Base-by-base conservation (phyloP, 2,888 invertebrate species). In the Bibio marci region DNA sequence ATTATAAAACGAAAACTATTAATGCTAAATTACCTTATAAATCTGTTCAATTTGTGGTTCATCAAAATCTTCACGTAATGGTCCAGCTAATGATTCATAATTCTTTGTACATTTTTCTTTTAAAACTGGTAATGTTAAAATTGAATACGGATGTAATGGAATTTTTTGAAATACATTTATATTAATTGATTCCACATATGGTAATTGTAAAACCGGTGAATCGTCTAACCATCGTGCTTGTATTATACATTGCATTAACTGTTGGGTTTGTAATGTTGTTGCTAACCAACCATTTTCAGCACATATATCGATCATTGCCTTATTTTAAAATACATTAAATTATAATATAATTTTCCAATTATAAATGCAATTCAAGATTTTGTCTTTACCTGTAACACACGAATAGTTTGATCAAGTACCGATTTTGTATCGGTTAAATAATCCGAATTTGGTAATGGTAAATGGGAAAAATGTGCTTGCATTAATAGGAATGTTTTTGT, bases 371-470 rank as follows among this genome's bases (percentile, higher is more conserved):
- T 31, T 43, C 30, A 13, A 30, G 14, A 18, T 11, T n/a, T 37
- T 34, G n/a, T 45, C 51, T n/a, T 52, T 59, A 83, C 85, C 70
- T 94, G 94, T 47, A 95, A 62, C 45, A 98, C 87, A 54, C 98
- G 75, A 32, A 95, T 80, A 14, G 92, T 77, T 61, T 98, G 95
- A 63, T 99, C 98, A 37, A 99, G 67, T 1, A 95, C 91, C 12
- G 91, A 90, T 63, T 98, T 97, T 28, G 90, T 76, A 62, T 99
- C 98, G 0, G 97, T 95, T 40, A 79, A 65, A 58, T 97, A 99
- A 64, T 99, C 98, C 0, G 91, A 74, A 52, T 82, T 83, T 1
- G 95, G 94, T 39, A 98, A 62, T 25, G 70, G 64, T 6, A 82
- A 57, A 32, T 83, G 74, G n/a, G 80, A 73, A 59, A 97, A 81